Conservation (phyloP, 2,888 invertebrate genomes). For the Cybosia mesomella region DNA sequence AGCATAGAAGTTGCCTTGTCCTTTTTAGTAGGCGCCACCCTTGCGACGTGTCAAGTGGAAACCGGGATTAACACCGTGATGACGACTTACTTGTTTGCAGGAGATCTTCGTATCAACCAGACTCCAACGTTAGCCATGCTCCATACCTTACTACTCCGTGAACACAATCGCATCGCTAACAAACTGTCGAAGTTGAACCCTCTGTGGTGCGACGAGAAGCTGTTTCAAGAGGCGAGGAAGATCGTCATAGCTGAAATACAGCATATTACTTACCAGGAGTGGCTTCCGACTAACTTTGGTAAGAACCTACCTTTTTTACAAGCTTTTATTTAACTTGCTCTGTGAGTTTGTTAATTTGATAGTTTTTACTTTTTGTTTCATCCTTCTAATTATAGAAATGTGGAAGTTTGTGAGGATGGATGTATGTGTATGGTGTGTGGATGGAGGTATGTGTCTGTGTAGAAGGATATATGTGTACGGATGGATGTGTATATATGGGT, state of each 20-base stretch:
- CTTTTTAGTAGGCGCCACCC: too few relatives aligned
- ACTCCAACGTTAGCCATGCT: conserved; percentile 84
- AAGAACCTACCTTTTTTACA: conserved; percentile 18
- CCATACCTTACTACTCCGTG: conserved; percentile 84
- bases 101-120: conserved; percentile 85
- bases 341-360: too few relatives aligned
- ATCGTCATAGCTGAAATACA: conserved; percentile 87
- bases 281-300: conserved; percentile 86
- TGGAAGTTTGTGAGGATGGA: neutral
- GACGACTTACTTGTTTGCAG: conserved; percentile 55
- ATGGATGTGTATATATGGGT: too few relatives aligned
- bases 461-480: too few relatives aligned
- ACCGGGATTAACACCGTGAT: too few relatives aligned
- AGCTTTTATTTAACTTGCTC: too few relatives aligned
- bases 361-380: neutral
- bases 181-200: conserved; percentile 84
- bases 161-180: conserved; percentile 86
- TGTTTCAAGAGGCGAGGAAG: conserved; percentile 86
- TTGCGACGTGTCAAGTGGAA: too few relatives aligned
- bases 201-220: conserved; percentile 85
- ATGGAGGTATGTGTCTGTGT: too few relatives aligned
- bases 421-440: too few relatives aligned
- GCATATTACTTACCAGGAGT: conserved; percentile 88
- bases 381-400: too few relatives aligned
- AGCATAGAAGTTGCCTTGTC: too few relatives aligned